Evolutionary conservation across 2,797 vertebrate species (phyloP), one percentile per base, ranked within the genome.

Genomic region (Sebastes nivosus): DNA sequence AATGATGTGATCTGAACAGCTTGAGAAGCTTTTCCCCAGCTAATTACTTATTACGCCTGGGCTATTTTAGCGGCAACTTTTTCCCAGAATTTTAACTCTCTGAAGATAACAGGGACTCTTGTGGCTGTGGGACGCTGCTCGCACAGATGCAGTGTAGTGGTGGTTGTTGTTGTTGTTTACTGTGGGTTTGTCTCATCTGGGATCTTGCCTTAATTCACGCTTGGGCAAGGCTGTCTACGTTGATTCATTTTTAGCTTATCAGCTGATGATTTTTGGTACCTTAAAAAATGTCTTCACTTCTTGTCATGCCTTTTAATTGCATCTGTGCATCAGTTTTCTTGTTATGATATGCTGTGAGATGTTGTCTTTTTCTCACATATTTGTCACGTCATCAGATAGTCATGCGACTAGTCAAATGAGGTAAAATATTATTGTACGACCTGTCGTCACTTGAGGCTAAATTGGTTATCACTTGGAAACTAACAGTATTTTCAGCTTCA

Each of bases 1-100:
- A 90, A 92, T 88, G 78, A 87, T 88, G 87, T 38, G 87, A 83
- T 88, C 63, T 76, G 64, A 92, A 86, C 60, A 91, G 87, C 88
- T 86, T 78, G 86, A 79, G 77, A 80, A 78, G 79, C 82, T 83
- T 90, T 88, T 89, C 88, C 88, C 91, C 66, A 83, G 84, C 83
- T 88, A 88, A 89, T 93, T 82, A 80, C 72, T 86, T 91, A 87
- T 75, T 86, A 90, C 9, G 87, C 52, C 80, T 79, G 86, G 79
- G 77, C 86, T 92, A 67, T 87, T 93, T 88, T 86, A 78, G 80
- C 79, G 69, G 83, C 79, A 79, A 87, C 80, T 81, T 90, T 85
- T 87, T 57, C 73, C 61, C 72, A 77, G 71, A 54, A 78, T 88
- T 86, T 87, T 80, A 87, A 87, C 81, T 81, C 87, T 83, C 73